Evolutionary conservation across 2,113 vertebrate species (phyloP).

Genomic region (Scartelaos histophorus): DNA sequence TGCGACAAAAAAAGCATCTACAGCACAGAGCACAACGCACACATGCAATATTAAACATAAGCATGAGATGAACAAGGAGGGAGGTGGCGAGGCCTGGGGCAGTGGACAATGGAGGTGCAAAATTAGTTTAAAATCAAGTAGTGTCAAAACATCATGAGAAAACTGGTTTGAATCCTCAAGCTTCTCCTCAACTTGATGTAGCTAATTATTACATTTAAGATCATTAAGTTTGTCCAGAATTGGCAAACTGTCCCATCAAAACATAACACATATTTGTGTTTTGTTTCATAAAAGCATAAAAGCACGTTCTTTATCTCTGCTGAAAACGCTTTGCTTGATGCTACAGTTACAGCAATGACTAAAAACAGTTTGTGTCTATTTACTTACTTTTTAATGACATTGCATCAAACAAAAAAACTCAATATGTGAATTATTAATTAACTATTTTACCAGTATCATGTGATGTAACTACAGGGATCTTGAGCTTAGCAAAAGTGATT

Average conservation of each 20-base stretch:
- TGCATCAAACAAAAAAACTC: neutral
- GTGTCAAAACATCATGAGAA: neutral
- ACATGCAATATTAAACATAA: constrained; percentile 34
- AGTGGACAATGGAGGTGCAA: neutral
- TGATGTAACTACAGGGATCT: neutral
- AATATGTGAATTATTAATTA: neutral
- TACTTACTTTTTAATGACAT: no score
- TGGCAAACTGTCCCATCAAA: neutral
- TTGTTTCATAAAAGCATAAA: neutral
- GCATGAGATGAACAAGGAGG: neutral
- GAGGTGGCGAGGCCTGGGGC: neutral
- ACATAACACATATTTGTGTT: neutral
- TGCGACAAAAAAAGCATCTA: constrained; percentile 46
- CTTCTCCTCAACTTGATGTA: neutral
- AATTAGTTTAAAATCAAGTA: neutral
- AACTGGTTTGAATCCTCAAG: neutral
- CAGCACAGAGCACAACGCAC: constrained; percentile 16
- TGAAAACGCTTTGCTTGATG: no score
- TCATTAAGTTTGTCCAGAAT: neutral
- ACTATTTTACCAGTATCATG: neutral
- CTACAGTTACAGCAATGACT: no score
- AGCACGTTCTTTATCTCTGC: neutral
- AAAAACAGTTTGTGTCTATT: no score
- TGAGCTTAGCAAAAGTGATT: neutral
- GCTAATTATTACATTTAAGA: neutral